These are phyloP conservation scores for Spinibarbus caldwelli DNA, from an alignment of 2,797 vertebrate genomes.

Conservation along the genomic window DNA sequence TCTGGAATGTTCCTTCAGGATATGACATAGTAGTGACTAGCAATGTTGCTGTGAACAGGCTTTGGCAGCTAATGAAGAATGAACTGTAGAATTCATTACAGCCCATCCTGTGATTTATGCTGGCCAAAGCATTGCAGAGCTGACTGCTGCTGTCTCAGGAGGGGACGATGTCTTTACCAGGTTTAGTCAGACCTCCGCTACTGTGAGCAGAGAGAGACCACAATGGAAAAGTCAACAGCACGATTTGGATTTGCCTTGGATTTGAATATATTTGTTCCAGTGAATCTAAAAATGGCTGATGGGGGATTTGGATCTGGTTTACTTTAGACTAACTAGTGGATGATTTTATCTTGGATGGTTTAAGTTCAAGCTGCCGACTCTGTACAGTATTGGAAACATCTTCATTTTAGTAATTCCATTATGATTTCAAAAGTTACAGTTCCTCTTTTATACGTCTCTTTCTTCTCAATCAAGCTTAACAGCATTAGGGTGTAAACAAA, in stretches of 20 bases:
- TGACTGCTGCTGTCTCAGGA: conserved; percentile 39
- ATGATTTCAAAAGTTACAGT: too few relatives aligned
- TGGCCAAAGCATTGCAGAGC: conserved; percentile 24
- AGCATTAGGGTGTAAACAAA: neutral
- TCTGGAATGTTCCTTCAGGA: conserved; percentile 42
- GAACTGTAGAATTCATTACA: conserved; percentile 62
- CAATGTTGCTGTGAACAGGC: conserved; percentile 37
- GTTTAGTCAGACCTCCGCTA: conserved; percentile 44
- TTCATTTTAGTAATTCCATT: neutral
- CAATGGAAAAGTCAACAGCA: conserved; percentile 58
- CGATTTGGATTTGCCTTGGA: conserved; percentile 30
- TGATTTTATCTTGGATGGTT: neutral
- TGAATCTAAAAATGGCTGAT: conserved; percentile 16
- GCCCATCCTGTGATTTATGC: conserved; percentile 59
- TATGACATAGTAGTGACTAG: conserved; percentile 39
- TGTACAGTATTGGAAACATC: neutral
- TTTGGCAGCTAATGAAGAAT: conserved; percentile 52
- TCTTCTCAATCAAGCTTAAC: conserved; percentile 6
- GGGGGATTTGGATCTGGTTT: conserved; percentile 35
- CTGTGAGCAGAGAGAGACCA: conserved; percentile 36
- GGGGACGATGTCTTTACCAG: conserved; percentile 60
- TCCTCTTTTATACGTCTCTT: neutral
- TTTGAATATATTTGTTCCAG: conserved; percentile 33
- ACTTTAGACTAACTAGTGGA: conserved; percentile 7
- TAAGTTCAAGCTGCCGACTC: neutral